Conservation (phyloP, 2,113 vertebrate species). For the Bungarus multicinctus region DNA sequence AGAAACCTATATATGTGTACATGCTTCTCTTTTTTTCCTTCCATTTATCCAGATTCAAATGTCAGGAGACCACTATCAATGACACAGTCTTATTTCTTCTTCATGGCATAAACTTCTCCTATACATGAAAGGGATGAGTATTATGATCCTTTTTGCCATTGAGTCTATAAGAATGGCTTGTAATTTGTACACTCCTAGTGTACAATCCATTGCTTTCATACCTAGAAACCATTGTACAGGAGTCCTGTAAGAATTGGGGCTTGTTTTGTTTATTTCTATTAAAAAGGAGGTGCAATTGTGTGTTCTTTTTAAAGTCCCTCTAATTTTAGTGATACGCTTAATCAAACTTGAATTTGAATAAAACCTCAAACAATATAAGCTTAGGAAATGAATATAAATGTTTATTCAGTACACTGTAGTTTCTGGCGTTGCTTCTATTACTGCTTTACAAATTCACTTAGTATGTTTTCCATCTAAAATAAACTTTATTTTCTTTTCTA, state of each 20-base stretch:
- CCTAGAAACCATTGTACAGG: not conserved
- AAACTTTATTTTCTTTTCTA: slow-evolving; percentile 61
- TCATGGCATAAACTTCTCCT: not conserved
- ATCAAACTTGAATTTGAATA: not conserved
- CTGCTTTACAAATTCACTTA: slow-evolving; percentile 42
- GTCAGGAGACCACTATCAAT: not conserved
- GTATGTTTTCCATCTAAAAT: slow-evolving; percentile 48
- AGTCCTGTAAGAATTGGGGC: not conserved
- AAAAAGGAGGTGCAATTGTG: not conserved
- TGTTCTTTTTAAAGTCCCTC: not conserved
- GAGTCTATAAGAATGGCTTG: not conserved
- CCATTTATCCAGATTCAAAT: not conserved
- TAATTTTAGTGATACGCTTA: not conserved
- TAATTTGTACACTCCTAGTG: not conserved
- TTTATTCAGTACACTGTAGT: slow-evolving; percentile 50
- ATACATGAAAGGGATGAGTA: not conserved
- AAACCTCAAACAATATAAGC: slow-evolving; percentile 16
- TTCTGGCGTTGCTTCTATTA: slow-evolving; percentile 61
- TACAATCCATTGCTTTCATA: not conserved
- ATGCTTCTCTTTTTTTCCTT: not conserved
- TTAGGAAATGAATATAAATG: slow-evolving; percentile 25
- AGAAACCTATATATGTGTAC: not conserved
- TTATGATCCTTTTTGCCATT: not conserved
- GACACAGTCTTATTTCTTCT: not conserved
- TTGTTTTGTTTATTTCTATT: not conserved